Conservation (phyloP, 1,140 invertebrate species). For the Coenobita brevimanus region DNA sequence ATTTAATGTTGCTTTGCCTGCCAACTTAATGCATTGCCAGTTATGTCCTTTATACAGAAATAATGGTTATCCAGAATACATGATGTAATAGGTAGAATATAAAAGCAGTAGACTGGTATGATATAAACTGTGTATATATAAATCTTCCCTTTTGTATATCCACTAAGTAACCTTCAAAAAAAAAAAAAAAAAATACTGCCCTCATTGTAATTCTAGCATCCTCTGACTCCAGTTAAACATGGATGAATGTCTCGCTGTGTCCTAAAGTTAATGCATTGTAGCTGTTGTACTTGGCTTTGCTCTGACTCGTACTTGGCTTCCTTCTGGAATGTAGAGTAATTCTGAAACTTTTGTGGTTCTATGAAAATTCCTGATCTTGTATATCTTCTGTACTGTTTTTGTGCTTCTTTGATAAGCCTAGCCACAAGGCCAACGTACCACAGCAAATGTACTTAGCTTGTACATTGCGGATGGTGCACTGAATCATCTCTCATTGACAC, state of each 20-base stretch:
- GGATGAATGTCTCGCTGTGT: conserved; percentile 36
- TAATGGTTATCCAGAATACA: neutral
- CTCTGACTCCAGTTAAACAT: conserved; percentile 29
- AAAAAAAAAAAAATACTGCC: conserved; percentile 31
- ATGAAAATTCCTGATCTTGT: neutral
- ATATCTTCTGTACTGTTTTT: neutral
- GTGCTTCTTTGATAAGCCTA: no score
- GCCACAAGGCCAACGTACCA: conserved; percentile 28
- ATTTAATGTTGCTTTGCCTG: no score
- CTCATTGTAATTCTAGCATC: conserved; percentile 38
- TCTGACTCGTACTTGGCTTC: neutral
- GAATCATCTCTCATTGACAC: no score
- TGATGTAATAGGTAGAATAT: conserved; percentile 15
- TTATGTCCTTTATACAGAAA: no score
- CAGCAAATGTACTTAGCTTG: conserved; percentile 36
- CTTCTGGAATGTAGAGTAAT: conserved; percentile 16
- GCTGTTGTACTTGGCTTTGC: conserved; percentile 42
- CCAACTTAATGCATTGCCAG: no score
- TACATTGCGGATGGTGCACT: conserved; percentile 29
- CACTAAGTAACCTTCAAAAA: neutral
- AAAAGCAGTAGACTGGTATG: neutral
- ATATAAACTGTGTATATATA: neutral
- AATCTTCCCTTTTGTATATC: conserved; percentile 9
- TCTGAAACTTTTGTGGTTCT: neutral
- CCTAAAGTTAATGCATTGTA: conserved; percentile 7